These are phyloP conservation scores for Seriola dumerili DNA, from an alignment of 2,113 vertebrate genomes.

Conservation along the genomic window DNA sequence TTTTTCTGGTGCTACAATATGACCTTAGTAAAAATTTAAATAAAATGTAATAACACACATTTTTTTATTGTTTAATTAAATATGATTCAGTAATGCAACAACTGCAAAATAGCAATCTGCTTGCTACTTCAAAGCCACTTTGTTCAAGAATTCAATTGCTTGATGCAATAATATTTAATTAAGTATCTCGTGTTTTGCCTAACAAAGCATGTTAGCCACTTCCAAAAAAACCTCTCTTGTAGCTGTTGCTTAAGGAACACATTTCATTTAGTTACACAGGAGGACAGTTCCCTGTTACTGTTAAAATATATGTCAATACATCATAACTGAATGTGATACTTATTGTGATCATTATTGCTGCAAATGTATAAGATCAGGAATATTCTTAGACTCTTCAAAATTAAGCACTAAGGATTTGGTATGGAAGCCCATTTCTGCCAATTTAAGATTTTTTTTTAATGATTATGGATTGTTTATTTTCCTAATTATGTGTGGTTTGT, in stretches of 20 bases:
- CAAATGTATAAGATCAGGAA: background rate
- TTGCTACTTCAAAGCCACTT: slow-evolving; percentile 15
- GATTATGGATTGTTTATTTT: background rate
- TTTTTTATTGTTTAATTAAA: background rate
- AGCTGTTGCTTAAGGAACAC: background rate
- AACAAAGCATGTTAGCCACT: background rate
- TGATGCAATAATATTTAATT: slow-evolving; percentile 16
- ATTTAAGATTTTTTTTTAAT: background rate
- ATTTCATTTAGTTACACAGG: background rate
- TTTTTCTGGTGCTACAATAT: slow-evolving; percentile 11
- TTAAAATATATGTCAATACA: background rate
- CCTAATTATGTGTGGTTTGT: background rate
- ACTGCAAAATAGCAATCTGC: slow-evolving; percentile 3
- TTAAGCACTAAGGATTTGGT: too few relatives aligned
- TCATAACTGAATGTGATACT: background rate
- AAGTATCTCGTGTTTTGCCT: background rate
- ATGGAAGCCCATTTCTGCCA: too few relatives aligned
- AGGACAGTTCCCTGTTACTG: background rate
- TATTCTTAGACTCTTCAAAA: background rate
- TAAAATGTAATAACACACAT: background rate
- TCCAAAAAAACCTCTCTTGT: background rate
- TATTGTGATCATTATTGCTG: slow-evolving; percentile 3
- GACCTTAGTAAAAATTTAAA: background rate
- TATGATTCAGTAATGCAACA: slow-evolving; percentile 4
- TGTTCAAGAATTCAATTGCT: background rate